Base-by-base conservation (phyloP, 2,797 vertebrate genomes). In the Argentina silus region DNA sequence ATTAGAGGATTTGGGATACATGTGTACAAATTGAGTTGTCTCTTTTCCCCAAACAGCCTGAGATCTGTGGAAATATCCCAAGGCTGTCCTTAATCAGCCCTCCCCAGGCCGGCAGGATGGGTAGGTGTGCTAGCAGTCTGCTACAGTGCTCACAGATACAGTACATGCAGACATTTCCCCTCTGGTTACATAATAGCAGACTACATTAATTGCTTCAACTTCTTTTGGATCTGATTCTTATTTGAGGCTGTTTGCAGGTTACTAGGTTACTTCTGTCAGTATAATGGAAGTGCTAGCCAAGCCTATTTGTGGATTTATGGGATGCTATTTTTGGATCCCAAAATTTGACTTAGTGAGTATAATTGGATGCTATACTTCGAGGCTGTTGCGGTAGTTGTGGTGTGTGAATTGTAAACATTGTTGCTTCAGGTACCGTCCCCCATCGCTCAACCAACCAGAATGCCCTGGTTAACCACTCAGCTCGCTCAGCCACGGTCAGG, bases 1-100 rank as follows among this genome's bases (percentile, higher is more conserved):
- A 36, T 36, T 36, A 36, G 27, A 36, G 27, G 1, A 36, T 36
- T 36, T 36, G 27, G 27, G 27, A 36, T 36, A 36, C 27, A 36
- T 36, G 27, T 36, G 36, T 17, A 19, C 27, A 42, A 62, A 42
- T 43, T 45, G 62, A 17, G 36, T 45, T 62, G 9, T 55, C 61
- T 56, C 64, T 75, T 61, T 79, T 15, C 84, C 66, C 67, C 21
- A 77, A 79, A 78, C 83, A 99, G 97, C 88, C 83, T 0, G 92
- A 91, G 66, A 76, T 74, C 6, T 67, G 77, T 0, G 68, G 80
- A 0, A 93, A 87, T 47, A 81, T 87, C 12, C 60, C 89, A 21
- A 95, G 96, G 72, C 77, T 97, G 73, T 96, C 95, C 6, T 17
- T 97, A 81, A 95, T 96, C 85, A 95, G 90, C 72, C 93, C 96